phyloP scores from a whole-genome alignment of 1,140 invertebrate species.

The Aleiodes sp. region DNA sequence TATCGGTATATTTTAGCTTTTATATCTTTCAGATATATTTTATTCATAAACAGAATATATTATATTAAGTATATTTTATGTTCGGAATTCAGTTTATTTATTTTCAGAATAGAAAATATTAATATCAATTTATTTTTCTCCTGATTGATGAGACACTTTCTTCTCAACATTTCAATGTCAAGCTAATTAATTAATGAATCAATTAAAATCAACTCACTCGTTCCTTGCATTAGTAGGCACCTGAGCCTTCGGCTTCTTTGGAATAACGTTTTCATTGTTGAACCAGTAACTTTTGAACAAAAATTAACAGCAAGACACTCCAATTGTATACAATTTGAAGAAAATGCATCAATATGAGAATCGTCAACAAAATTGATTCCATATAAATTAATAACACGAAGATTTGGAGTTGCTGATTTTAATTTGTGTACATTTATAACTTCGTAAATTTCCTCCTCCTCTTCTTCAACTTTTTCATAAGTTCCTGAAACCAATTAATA shows the following conservation, averaged over 20 bases:
- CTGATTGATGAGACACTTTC: background rate
- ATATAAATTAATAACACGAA: constrained; percentile 94
- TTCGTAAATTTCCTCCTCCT: constrained; percentile 99
- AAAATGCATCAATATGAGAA: constrained; percentile 98
- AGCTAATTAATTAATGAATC: background rate
- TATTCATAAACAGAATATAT: too few relatives aligned
- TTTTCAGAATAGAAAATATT: too few relatives aligned
- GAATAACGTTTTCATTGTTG: constrained; percentile 94
- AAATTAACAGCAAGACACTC: constrained; percentile 97
- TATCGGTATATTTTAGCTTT: background rate
- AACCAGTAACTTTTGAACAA: constrained; percentile 96
- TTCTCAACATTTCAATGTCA: background rate
- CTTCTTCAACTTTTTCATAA: constrained; percentile 98
- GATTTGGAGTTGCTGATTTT: constrained; percentile 94
- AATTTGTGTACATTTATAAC: constrained; percentile 99
- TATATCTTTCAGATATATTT: too few relatives aligned
- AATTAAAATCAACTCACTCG: constrained; percentile 72
- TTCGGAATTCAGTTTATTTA: too few relatives aligned
- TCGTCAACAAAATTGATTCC: constrained; percentile 99
- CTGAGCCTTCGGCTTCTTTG: constrained; percentile 92
- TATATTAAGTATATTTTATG: too few relatives aligned
- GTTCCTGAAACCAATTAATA: constrained; percentile 76
- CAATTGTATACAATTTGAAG: constrained; percentile 92
- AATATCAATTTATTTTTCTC: background rate
- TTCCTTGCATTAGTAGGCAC: constrained; percentile 95